phyloP scores from a whole-genome alignment of 2,113 vertebrate species.

The Arizona elegans region DNA sequence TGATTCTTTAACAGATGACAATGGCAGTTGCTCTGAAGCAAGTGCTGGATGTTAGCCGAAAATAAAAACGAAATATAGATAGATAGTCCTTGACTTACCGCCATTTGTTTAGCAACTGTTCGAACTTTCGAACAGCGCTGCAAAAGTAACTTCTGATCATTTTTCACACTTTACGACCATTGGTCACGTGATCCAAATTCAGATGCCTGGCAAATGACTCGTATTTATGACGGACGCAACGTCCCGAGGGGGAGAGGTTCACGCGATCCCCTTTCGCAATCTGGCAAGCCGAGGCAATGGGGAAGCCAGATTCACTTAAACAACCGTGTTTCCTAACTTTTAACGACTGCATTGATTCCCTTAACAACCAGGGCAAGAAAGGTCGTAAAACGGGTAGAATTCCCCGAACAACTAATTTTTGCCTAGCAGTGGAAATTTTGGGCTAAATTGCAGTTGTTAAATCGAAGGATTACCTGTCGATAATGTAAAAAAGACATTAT shows the following conservation, averaged over 20 bases:
- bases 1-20: neutral
- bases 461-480: neutral
- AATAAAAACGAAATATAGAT: neutral
- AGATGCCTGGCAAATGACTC: neutral
- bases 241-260: too few relatives aligned
- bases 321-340: too few relatives aligned
- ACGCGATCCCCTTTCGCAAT: too few relatives aligned
- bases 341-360: neutral
- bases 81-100: neutral
- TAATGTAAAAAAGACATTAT: accelerated
- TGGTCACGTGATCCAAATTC: neutral
- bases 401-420: too few relatives aligned
- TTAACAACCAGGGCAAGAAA: neutral
- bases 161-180: neutral
- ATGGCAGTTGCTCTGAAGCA: neutral
- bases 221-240: too few relatives aligned
- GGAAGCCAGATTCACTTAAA: neutral
- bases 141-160: neutral
- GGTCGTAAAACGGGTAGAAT: neutral
- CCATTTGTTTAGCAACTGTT: neutral
- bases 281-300: too few relatives aligned
- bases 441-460: neutral
- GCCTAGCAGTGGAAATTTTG: neutral
- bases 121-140: too few relatives aligned
- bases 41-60: neutral